These are phyloP conservation scores for Bettongia penicillata DNA, from an alignment of 2,113 vertebrate genomes.

Conservation along the genomic window DNA sequence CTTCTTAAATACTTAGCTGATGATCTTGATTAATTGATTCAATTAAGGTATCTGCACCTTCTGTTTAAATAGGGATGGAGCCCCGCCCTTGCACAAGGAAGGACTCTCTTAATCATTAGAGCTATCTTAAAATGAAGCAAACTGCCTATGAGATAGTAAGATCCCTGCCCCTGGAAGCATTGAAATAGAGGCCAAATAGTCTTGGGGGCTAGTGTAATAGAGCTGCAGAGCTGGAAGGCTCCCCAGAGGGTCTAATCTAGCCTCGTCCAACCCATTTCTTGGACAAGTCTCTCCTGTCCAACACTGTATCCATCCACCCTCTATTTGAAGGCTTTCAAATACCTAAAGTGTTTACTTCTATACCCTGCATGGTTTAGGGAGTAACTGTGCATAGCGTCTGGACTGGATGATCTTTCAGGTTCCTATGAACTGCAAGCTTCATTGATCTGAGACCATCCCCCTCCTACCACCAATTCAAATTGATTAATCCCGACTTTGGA, in stretches of 20 bases:
- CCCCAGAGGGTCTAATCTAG: not conserved
- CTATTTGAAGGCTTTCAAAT: not conserved
- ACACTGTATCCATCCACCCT: not conserved
- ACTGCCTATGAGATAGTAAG: not conserved
- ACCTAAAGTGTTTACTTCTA: not conserved
- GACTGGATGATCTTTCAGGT: not conserved
- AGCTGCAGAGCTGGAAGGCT: not conserved
- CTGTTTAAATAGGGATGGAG: not conserved
- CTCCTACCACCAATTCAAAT: not conserved
- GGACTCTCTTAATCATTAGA: not conserved
- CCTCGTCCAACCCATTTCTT: not conserved
- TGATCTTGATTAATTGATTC: not conserved
- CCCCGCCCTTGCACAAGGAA: not conserved
- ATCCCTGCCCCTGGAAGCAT: not conserved
- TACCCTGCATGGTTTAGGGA: not conserved
- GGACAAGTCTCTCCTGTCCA: not conserved
- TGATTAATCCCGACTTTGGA: not conserved
- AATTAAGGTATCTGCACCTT: not conserved
- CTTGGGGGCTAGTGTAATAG: not conserved
- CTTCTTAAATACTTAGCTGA: not conserved
- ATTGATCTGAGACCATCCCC: not conserved
- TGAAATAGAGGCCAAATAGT: not conserved
- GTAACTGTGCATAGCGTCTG: not conserved
- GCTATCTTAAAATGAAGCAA: not conserved
- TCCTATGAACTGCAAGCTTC: not conserved